Percentiles rank a stretch among this genome's conserved stretches.
Conservation (phyloP, 2,888 invertebrate genomes). For the Malachius bipustulatus region DNA sequence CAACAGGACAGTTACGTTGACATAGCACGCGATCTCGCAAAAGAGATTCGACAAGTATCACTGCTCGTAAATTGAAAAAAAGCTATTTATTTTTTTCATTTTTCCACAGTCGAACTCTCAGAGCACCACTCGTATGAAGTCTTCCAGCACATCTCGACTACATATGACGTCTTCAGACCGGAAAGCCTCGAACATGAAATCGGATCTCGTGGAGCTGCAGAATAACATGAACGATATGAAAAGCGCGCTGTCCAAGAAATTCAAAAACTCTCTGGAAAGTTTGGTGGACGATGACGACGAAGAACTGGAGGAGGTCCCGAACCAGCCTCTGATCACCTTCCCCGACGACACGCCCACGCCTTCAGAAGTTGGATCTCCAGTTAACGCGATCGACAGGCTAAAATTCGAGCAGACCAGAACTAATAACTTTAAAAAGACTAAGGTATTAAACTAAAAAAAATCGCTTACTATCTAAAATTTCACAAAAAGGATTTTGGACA, state of each 20-base stretch:
- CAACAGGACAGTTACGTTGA: no score
- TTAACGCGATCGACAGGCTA: conserved; percentile 46
- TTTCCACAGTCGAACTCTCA: conserved; percentile 44
- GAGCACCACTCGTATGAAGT: conserved; percentile 43
- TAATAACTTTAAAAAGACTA: conserved; percentile 64
- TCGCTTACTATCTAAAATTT: no score
- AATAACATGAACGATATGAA: conserved; percentile 82
- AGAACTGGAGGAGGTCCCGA: conserved; percentile 32
- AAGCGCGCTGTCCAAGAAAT: conserved; percentile 41
- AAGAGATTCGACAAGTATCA: no score
- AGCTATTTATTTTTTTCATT: conserved; percentile 23
- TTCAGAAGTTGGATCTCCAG: conserved; percentile 36
- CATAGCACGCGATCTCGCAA: no score
- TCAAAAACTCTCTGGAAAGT: conserved; percentile 67
- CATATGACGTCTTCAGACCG: conserved; percentile 48
- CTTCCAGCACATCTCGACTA: conserved; percentile 29
- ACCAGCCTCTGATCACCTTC: conserved; percentile 66
- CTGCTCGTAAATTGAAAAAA: no score
- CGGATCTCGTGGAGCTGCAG: conserved; percentile 65
- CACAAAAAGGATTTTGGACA: no score
- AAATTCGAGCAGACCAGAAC: conserved; percentile 77
- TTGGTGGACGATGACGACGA: conserved; percentile 56
- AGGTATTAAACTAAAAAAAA: no score
- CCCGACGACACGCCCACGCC: conserved; percentile 68
- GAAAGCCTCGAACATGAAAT: conserved; percentile 73